Base-by-base conservation (phyloP, 2,888 invertebrate genomes). In the Xanthorhoe designata region DNA sequence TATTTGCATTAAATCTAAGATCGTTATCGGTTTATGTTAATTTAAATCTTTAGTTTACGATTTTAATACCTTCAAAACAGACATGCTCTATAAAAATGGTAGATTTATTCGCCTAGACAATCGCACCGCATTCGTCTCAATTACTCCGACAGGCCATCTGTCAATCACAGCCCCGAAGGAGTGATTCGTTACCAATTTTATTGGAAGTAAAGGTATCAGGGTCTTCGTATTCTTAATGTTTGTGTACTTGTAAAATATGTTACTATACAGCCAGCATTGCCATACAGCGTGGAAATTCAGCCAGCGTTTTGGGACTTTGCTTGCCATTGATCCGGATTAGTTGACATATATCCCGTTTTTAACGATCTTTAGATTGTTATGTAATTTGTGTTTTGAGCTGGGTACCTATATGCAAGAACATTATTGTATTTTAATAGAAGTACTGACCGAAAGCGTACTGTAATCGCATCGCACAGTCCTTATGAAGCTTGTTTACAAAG, bases 91-190 rank as follows among this genome's bases (percentile, higher is more conserved):
- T 35, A 49, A 32, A 61, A 38, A 24, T 15, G 29, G 15, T 17
- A 49, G 51, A 57, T 56, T 56, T 62, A 45, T 62, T 62, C 45
- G 51, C 42, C 51, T 75, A 87, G 87, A 86, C 87, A 86, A 83
- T 82, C 81, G 77, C 79, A 80, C 74, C 87, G 76, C 89, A 92
- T 92, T 87, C 88, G 81, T 92, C 92, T 92, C 92, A 92, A 92
- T 92, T 92, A 92, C 81, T 72, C 66, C 79, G 92, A 92, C 92
- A 84, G 91, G 84, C 89, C 83, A 91, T 92, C 91, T 90, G 92
- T 92, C 92, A 91, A 90, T 92, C 92, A 88, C 81, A 67, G 65
- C 75, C 92, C 89, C 90, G 76, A 70, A 75, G 89, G 92, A 86
- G 90, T 89, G 88, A 92, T 92, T 88, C 87, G 88, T 86, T 87